Evolutionary conservation across 2,888 invertebrate species (phyloP), one percentile per base, ranked within the genome.

Genomic region (Tetanocera ferruginea): DNA sequence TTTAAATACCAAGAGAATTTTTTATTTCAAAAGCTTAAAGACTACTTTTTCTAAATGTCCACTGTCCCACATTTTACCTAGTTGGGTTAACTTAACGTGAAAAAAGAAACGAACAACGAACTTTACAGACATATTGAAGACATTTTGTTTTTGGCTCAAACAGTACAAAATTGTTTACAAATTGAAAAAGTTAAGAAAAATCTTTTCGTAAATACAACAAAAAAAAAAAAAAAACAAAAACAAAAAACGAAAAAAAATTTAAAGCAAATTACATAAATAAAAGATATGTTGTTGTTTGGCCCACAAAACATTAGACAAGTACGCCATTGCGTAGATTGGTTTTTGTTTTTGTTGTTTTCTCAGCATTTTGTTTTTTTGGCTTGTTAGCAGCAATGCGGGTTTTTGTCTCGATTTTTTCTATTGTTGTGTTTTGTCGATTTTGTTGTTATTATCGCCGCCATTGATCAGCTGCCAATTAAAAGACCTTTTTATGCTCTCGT

Each of bases 401-500:
- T 67, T 37, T 37, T 8, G 34, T 31, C 14, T 64, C 31, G 14
- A 31, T 31, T 64, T 64, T 31, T 3, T 0, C 11, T 60, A 6
- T 60, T 72, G 6, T 51, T 51, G 28, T 70, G 28, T 8, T 70
- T 51, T 31, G 17, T 69, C 11, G 28, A 67, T 14, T 3, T 43
- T 51, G 31, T 34, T 66, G 9, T 34, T 34, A n/a, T 71, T 34
- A 14, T 71, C 55, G 28, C 23, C 34, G 74, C 28, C 82, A 82
- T 83, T 83, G 82, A 82, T 81, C 78, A 70, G 78, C 76, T 83
- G 83, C 83, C 83, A 83, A 83, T 82, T 80, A 76, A 80, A 81
- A 82, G 82, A 81, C 83, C 81, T 83, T 82, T 79, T 80, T 80
- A 78, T 55, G 55, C 34, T 31, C 49, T 73, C 60, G 9, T 31